A percentile compares a stretch with the other conserved stretches of the same genome.
phyloP scores from a whole-genome alignment of 2,888 invertebrate species.

The Mythimna ferrago region DNA sequence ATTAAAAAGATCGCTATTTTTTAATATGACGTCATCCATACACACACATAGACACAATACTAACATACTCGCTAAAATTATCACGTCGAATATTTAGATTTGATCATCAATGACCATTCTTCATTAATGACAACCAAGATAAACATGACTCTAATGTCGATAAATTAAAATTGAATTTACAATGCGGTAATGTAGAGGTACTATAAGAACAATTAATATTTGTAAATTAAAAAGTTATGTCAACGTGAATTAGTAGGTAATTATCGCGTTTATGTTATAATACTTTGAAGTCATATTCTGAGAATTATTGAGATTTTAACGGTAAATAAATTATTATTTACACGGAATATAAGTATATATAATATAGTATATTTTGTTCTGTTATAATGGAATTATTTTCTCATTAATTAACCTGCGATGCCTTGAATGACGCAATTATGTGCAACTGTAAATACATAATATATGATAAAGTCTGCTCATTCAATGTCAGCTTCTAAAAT shows the following conservation, averaged over 20 bases:
- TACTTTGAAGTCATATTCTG: constrained; percentile 40
- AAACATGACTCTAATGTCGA: not conserved
- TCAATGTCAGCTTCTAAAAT: constrained; percentile 5
- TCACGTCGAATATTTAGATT: constrained; percentile 24
- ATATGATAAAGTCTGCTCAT: constrained; percentile 10
- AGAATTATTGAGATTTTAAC: constrained; percentile 40
- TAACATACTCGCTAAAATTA: constrained; percentile 16
- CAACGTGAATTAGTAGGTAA: constrained; percentile 51
- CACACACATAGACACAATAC: constrained; percentile 3
- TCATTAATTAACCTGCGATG: constrained; percentile 23
- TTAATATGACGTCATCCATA: constrained; percentile 26
- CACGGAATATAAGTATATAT: not conserved
- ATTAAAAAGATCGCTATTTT: constrained; percentile 5
- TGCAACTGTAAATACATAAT: constrained; percentile 13
- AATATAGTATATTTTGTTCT: not conserved
- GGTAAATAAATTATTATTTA: constrained; percentile 21
- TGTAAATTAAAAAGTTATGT: constrained; percentile 54
- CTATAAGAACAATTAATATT: constrained; percentile 40
- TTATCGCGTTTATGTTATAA: constrained; percentile 51
- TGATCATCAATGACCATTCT: constrained; percentile 38
- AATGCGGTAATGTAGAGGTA: not conserved
- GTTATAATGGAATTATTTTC: constrained; percentile 22
- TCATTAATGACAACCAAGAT: constrained; percentile 13
- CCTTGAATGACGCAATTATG: constrained; percentile 21
- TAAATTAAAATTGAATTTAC: not conserved